Base-by-base conservation (phyloP, 1,140 invertebrate species). In the Anagrus nilaparvatae region DNA sequence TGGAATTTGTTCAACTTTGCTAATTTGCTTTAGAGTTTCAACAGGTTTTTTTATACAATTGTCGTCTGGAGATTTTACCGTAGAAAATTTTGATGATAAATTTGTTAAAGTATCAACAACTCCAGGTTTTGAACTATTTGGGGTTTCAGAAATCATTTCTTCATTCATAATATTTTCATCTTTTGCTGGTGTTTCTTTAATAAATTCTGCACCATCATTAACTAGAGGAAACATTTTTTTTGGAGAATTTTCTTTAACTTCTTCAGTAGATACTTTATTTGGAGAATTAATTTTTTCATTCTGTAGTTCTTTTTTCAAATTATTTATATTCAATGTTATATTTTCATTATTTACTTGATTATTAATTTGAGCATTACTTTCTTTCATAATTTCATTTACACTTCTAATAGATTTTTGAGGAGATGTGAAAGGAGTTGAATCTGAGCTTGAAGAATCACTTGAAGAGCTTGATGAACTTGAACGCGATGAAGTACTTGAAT, bases 131-230 rank as follows among this genome's bases (percentile, higher is more conserved):
- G 64, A 60, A 25, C 59, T 59, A 18, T 49, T 63, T 0, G 66
- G 65, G 1, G 64, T 67, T 27, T 64, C 64, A 0, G 60, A 61
- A 37, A 67, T 69, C 10, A 50, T 42, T 0, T 50, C 54, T 34
- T 69, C 63, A 1, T 51, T 25, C 4, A 61, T 44, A 0, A 48
- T 24, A 40, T 36, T 43, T 1, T 69, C 63, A 12, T 65, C 54
- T 30, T 69, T 69, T 0, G 48, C 56, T 9, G 64, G 66, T 0
- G 63, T 67, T 48, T 67, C 65, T 33, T 55, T 27, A n/a, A 42
- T 52, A 27, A 6, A 7, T 9, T 53, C 41, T 3, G 55, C 44
- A 1, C 50, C 37, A 3, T 44, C 52, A 37, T 63, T 58, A 0
- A 19, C 25, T 13, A 63, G 35, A 3, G 53, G 36, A 20, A 65